These are phyloP conservation scores for Formica aserva DNA, from an alignment of 2,888 invertebrate species.

Conservation along the genomic window DNA sequence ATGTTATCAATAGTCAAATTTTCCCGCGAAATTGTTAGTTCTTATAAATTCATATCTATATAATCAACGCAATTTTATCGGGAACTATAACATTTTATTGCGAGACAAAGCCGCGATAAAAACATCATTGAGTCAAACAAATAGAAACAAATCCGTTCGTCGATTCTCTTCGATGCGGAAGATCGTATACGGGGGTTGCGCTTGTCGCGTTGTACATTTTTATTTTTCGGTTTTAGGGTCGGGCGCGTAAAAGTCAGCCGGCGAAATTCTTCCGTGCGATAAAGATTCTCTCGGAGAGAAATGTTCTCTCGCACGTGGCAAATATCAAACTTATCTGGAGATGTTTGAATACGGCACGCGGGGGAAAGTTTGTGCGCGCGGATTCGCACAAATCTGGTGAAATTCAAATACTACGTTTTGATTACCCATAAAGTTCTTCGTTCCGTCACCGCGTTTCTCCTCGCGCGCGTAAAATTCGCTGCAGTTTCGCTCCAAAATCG, in stretches of 20 bases:
- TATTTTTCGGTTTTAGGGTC: constrained; percentile 35
- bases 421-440: constrained; percentile 57
- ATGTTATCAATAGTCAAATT: neutral
- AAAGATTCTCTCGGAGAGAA: constrained; percentile 37
- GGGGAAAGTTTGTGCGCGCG: constrained; percentile 53
- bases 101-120: neutral
- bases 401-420: constrained; percentile 58
- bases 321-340: constrained; percentile 57
- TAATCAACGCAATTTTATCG: neutral
- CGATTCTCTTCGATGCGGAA: constrained; percentile 1
- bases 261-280: constrained; percentile 32
- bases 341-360: constrained; percentile 54
- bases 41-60: neutral
- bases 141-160: constrained; percentile 22
- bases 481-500: constrained; percentile 20
- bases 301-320: constrained; percentile 54
- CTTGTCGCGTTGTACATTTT: constrained; percentile 22
- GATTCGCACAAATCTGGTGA: constrained; percentile 51
- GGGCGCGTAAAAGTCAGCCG: constrained; percentile 44
- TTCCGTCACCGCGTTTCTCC: neutral
- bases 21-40: neutral
- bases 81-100: neutral
- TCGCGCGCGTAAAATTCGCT: constrained; percentile 36
- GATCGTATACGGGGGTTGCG: neutral
- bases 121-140: constrained; percentile 10